These are phyloP conservation scores for Alviniconcha marisindica DNA, from an alignment of 1,140 invertebrate genomes.

Conservation along the genomic window DNA sequence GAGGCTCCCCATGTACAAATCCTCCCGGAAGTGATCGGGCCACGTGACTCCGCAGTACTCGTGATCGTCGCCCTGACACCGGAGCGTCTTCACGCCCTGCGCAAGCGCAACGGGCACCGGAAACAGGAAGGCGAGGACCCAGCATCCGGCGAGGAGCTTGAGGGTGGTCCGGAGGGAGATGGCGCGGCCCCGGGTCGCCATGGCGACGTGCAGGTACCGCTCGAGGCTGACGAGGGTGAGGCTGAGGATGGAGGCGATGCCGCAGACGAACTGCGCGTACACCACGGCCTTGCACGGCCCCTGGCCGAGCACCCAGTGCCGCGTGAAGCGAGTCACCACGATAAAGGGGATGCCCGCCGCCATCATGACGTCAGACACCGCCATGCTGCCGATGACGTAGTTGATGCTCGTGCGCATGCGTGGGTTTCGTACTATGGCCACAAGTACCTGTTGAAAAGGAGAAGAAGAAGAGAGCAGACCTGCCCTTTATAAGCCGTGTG, in stretches of 20 bases:
- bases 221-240: conserved; percentile 62
- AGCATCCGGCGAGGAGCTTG: conserved; percentile 40
- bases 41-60: conserved; percentile 57
- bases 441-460: conserved; percentile 52
- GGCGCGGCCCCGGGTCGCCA: conserved; percentile 42
- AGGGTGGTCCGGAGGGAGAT: conserved; percentile 32
- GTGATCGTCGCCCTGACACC: conserved; percentile 7
- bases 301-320: conserved; percentile 60
- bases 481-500: no score
- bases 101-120: conserved; percentile 58
- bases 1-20: conserved; percentile 54
- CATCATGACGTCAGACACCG: conserved; percentile 62
- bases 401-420: conserved; percentile 55
- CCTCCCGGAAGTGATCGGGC: conserved; percentile 48
- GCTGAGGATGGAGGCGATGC: conserved; percentile 55
- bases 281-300: conserved; percentile 59
- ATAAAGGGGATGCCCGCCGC: conserved; percentile 64
- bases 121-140: conserved; percentile 52
- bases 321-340: conserved; percentile 53
- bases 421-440: conserved; percentile 49
- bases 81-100: conserved; percentile 44
- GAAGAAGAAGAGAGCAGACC: no score
- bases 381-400: conserved; percentile 59
- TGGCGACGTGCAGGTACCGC: conserved; percentile 50
- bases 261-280: conserved; percentile 58